Conservation (phyloP, 1,140 invertebrate species). For the Halyomorpha halys region DNA sequence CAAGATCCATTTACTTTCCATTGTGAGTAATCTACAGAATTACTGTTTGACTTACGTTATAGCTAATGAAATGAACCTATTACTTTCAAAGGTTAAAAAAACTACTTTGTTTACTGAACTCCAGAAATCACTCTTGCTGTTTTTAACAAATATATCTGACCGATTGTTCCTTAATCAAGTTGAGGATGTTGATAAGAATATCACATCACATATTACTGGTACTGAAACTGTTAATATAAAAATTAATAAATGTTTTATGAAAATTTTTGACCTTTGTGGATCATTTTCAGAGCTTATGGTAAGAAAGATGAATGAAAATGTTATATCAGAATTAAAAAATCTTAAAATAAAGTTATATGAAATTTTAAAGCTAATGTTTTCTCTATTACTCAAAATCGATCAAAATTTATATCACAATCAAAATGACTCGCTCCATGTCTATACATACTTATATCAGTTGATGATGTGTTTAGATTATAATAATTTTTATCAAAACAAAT, state of each 20-base stretch:
- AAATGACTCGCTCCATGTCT: background rate
- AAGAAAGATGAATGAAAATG: background rate
- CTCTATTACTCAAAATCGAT: conserved; percentile 21
- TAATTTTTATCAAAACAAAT: conserved; percentile 9
- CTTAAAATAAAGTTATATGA: background rate
- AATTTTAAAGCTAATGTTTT: conserved; percentile 19
- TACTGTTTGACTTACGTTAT: conserved; percentile 21
- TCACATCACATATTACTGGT: background rate
- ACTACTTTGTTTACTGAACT: conserved; percentile 13
- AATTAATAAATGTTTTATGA: background rate
- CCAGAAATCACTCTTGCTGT: background rate
- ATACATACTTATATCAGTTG: background rate
- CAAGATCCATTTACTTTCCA: background rate
- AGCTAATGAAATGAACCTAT: conserved; percentile 8
- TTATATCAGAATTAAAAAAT: background rate
- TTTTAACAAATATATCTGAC: background rate
- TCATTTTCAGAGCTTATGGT: background rate
- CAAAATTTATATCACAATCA: background rate
- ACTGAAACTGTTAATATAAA: too few species aligned
- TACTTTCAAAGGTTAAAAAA: background rate
- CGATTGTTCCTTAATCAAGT: background rate
- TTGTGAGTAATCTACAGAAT: conserved; percentile 20
- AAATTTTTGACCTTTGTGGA: background rate
- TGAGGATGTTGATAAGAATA: background rate
- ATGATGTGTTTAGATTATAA: conserved; percentile 12